Evolutionary conservation across 2,797 vertebrate genomes (phyloP).

Genomic region (Crax fasciolata): DNA sequence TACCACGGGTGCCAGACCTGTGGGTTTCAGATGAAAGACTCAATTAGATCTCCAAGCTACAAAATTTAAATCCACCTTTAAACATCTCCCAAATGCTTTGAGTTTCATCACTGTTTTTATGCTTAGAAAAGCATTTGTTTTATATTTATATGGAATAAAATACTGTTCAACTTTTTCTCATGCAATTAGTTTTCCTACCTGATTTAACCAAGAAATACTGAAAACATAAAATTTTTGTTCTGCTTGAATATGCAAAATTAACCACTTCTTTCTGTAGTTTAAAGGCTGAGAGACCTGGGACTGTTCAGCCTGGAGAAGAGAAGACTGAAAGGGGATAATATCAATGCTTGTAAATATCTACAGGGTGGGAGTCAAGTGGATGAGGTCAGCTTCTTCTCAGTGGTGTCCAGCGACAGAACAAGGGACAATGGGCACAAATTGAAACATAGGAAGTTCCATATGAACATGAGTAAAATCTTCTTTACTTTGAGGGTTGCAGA

Average conservation of each 20-base stretch:
- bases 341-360: not conserved
- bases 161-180: not conserved
- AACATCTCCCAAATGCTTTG: not conserved
- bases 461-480: not conserved
- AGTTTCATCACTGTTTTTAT: not conserved
- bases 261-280: not conserved
- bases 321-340: not conserved
- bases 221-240: constrained; percentile 23
- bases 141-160: not conserved
- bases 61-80: not conserved
- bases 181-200: not conserved
- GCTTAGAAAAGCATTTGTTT: not conserved
- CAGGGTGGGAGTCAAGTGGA: not conserved
- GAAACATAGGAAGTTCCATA: not conserved
- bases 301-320: not conserved
- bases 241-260: not conserved
- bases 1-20: not conserved
- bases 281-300: not conserved
- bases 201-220: constrained; percentile 10
- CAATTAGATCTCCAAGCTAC: not conserved
- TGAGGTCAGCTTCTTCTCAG: not conserved
- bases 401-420: not conserved
- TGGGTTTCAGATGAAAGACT: not conserved
- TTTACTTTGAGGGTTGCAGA: not conserved
- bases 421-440: not conserved